Conservation (phyloP, 2,113 vertebrate genomes). For the Empidonax alnorum region DNA sequence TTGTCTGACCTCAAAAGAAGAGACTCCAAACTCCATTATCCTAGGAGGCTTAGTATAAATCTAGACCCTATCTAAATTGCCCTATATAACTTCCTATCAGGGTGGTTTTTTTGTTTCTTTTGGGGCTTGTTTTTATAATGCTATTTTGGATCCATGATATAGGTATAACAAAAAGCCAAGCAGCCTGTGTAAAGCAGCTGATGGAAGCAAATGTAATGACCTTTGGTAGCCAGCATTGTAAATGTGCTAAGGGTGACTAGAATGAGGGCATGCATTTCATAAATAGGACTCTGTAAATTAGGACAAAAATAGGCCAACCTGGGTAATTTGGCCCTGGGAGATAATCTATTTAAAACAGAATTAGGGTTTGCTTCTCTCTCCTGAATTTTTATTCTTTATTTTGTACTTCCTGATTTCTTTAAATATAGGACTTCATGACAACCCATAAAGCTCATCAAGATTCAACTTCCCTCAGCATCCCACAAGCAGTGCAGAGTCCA, state of each 20-base stretch:
- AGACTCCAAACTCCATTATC: constrained; percentile 21
- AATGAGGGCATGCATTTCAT: not conserved
- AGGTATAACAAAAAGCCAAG: not conserved
- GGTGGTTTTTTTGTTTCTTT: not conserved
- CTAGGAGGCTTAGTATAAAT: constrained; percentile 22
- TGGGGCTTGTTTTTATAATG: not conserved
- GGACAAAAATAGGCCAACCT: constrained; percentile 20
- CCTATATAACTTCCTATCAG: not conserved
- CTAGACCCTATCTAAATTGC: constrained; percentile 14
- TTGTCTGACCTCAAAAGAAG: constrained; percentile 58
- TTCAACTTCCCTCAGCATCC: not conserved
- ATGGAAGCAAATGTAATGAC: not conserved
- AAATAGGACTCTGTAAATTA: not conserved
- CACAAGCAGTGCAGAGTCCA: not conserved
- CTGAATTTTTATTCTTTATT: not conserved
- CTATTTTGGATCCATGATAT: not conserved
- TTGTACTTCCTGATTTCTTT: not conserved
- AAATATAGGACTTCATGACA: not conserved
- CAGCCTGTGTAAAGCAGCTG: not conserved
- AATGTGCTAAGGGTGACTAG: not conserved
- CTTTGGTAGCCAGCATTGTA: not conserved
- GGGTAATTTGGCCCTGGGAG: not conserved
- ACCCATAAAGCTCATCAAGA: not conserved
- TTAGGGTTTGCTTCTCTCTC: not conserved
- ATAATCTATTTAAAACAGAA: constrained; percentile 14